Percentiles rank a stretch among this genome's conserved stretches.
Evolutionary conservation across 2,113 vertebrate genomes (phyloP).

Genomic region (Ptyas mucosa): DNA sequence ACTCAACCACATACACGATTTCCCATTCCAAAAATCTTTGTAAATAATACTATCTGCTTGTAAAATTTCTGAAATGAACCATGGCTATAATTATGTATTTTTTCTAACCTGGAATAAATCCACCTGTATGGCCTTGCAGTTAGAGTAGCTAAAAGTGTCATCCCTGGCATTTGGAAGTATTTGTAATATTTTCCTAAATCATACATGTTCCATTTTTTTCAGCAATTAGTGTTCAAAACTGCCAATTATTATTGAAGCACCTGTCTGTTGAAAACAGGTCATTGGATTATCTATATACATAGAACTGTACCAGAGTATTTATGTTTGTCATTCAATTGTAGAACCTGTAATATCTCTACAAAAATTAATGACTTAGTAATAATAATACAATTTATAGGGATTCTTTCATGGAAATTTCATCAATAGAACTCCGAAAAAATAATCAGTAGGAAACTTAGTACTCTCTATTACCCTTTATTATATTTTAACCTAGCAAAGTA

Average conservation of each 20-base stretch:
- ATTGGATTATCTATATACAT: neutral
- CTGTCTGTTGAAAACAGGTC: neutral
- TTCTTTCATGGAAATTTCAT: neutral
- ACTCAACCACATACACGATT: neutral
- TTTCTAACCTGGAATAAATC: too few species aligned
- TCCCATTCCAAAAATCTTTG: neutral
- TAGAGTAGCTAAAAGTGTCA: constrained; percentile 11
- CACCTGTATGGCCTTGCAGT: neutral
- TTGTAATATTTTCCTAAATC: neutral
- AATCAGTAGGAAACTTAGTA: neutral
- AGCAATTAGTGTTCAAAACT: constrained; percentile 2
- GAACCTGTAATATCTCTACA: neutral
- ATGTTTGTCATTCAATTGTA: neutral
- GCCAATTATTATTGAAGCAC: neutral
- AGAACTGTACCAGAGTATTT: neutral
- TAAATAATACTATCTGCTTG: neutral
- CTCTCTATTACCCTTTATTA: neutral
- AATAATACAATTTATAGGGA: neutral
- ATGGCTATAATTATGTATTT: neutral
- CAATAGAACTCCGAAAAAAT: neutral
- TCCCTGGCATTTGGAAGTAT: neutral
- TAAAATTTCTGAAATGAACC: neutral
- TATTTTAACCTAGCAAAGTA: neutral
- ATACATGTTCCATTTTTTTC: neutral
- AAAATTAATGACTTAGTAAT: neutral